A percentile compares a stretch with the other conserved stretches of the same genome.
phyloP scores from a whole-genome alignment of 2,113 vertebrate genomes.

The Rhabdomys dilectus region DNA sequence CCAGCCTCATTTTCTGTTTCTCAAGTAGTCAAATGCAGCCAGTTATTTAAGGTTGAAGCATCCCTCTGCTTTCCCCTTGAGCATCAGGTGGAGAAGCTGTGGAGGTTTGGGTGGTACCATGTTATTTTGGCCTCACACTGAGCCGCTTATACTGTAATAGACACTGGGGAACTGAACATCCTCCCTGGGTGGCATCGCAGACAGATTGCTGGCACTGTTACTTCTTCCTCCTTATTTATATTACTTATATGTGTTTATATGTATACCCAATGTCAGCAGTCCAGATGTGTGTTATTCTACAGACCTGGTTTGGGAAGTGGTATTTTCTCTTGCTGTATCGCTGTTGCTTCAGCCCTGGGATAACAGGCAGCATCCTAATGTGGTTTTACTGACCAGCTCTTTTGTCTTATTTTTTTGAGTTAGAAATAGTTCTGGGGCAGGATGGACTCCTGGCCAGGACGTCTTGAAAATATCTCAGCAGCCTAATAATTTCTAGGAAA shows the following conservation, averaged over 20 bases:
- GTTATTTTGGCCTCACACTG: background rate
- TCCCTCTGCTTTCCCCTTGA: background rate
- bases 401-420: slow-evolving; percentile 12
- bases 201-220: background rate
- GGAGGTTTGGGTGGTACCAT: background rate
- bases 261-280: background rate
- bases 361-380: background rate
- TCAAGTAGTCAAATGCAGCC: background rate
- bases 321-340: background rate
- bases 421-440: background rate
- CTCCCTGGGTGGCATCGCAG: background rate
- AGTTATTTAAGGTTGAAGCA: background rate
- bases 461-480: background rate
- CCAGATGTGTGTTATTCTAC: background rate
- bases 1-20: background rate
- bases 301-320: background rate
- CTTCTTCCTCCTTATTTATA: background rate
- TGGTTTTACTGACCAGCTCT: background rate
- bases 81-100: background rate
- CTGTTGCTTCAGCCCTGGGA: background rate
- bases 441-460: background rate
- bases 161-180: background rate
- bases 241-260: background rate
- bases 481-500: background rate
- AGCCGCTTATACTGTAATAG: background rate